Percentiles rank a stretch among this genome's conserved stretches.
These are phyloP conservation scores for Hydraecia micacea DNA, from an alignment of 2,888 invertebrate species.

Conservation along the genomic window DNA sequence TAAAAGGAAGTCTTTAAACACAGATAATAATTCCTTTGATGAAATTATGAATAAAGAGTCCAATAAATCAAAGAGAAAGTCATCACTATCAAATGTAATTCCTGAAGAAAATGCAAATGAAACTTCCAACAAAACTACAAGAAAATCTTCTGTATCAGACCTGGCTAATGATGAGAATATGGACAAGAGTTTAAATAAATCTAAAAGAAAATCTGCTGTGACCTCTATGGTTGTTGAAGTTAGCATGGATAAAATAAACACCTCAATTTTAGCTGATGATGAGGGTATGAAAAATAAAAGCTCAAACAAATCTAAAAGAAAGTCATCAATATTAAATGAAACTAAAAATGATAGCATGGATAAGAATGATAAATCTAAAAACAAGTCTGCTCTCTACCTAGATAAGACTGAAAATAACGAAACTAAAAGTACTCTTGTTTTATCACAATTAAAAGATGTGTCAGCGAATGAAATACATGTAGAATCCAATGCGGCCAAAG, in stretches of 20 bases:
- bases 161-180: conserved; percentile 17
- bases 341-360: conserved; percentile 36
- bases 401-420: conserved; percentile 52
- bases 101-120: conserved; percentile 26
- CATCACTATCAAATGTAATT: conserved; percentile 18
- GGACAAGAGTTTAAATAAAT: conserved; percentile 44
- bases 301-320: conserved; percentile 50
- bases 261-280: conserved; percentile 15
- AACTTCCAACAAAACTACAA: conserved; percentile 24
- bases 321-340: conserved; percentile 42
- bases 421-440: conserved; percentile 77
- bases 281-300: conserved; percentile 21
- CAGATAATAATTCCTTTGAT: conserved; percentile 31
- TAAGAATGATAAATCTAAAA: conserved; percentile 69
- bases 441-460: conserved; percentile 81
- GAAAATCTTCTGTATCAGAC: conserved; percentile 22
- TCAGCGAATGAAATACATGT: conserved; percentile 72
- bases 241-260: conserved; percentile 24
- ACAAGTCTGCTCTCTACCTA: conserved; percentile 63
- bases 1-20: conserved; percentile 22
- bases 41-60: conserved; percentile 17
- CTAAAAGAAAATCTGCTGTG: conserved; percentile 26
- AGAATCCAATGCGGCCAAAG: conserved; percentile 70
- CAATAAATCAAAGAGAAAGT: conserved; percentile 53
- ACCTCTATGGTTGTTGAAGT: conserved; percentile 19